A percentile compares a stretch with the other conserved stretches of the same genome.
Conservation (phyloP, 2,113 vertebrate species). For the Dinomys branickii region DNA sequence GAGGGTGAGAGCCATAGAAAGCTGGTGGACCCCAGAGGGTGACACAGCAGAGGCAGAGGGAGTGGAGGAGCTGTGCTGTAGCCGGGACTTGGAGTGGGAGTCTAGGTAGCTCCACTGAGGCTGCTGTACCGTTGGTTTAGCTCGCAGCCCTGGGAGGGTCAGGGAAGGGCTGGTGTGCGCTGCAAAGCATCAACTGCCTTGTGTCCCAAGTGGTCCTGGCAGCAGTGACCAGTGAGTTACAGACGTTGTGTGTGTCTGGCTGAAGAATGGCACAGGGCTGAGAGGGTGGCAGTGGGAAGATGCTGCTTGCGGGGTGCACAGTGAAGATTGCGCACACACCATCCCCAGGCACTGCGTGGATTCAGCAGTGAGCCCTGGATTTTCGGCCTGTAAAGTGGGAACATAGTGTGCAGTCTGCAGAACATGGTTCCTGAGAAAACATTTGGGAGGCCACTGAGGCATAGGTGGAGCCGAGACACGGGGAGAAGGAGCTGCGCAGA, state of each 20-base stretch:
- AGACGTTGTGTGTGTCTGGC: fast-evolving
- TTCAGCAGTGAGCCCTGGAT: background rate
- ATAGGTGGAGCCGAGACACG: background rate
- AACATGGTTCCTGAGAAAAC: background rate
- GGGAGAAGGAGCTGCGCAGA: background rate
- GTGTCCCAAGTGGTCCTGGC: background rate
- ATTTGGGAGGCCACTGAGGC: background rate
- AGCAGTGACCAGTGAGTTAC: background rate
- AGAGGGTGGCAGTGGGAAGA: too few relatives aligned
- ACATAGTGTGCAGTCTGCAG: fast-evolving
- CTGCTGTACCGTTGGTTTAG: background rate
- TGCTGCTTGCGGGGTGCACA: background rate
- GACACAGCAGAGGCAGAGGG: too few relatives aligned
- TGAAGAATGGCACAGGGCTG: background rate
- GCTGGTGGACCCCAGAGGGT: background rate
- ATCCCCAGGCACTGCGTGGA: background rate
- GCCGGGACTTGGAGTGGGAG: background rate
- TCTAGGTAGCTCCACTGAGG: fast-evolving
- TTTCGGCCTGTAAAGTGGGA: background rate
- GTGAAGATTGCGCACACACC: background rate
- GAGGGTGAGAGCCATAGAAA: background rate
- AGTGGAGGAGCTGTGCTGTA: too few relatives aligned
- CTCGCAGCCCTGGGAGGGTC: too few relatives aligned
- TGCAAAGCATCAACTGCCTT: background rate
- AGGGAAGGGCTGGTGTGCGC: background rate